A percentile compares a stretch with the other conserved stretches of the same genome.
phyloP scores from a whole-genome alignment of 2,888 invertebrate genomes.

The Xestia sexstrigata region DNA sequence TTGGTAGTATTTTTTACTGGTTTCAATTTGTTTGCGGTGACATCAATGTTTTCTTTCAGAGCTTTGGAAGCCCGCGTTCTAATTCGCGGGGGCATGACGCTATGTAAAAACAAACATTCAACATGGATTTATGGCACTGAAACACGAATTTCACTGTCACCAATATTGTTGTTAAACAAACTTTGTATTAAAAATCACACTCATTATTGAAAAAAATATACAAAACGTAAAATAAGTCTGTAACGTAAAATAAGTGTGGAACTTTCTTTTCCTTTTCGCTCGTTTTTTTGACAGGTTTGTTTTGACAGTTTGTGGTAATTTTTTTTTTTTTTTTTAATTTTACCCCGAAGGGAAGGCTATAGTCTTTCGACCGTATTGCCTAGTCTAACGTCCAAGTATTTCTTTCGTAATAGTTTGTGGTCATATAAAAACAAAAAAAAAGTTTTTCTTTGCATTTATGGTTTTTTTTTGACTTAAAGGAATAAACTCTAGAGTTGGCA shows the following conservation, averaged over 20 bases:
- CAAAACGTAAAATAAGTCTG: not conserved
- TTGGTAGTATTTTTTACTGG: slow-evolving; percentile 67
- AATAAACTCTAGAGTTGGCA: not conserved
- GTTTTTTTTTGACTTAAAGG: not conserved
- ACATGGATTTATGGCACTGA: slow-evolving; percentile 30
- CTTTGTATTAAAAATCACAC: not conserved
- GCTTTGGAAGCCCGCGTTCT: slow-evolving; percentile 75
- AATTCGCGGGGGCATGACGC: slow-evolving; percentile 84
- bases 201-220: not conserved
- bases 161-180: not conserved
- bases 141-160: not conserved
- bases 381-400: too few relatives aligned
- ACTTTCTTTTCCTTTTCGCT: slow-evolving; percentile 74
- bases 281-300: slow-evolving; percentile 73
- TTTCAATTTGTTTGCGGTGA: slow-evolving; percentile 69
- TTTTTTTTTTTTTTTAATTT: too few relatives aligned
- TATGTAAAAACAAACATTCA: slow-evolving; percentile 53
- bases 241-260: slow-evolving; percentile 3
- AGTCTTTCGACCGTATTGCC: too few relatives aligned
- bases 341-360: too few relatives aligned
- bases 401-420: slow-evolving; percentile 1
- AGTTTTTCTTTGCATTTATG: not conserved
- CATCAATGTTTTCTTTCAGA: slow-evolving; percentile 80
- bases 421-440: too few relatives aligned
- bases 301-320: slow-evolving; percentile 22